Evolutionary conservation across 2,888 invertebrate species (phyloP).

Genomic region (Sicus ferrugineus): DNA sequence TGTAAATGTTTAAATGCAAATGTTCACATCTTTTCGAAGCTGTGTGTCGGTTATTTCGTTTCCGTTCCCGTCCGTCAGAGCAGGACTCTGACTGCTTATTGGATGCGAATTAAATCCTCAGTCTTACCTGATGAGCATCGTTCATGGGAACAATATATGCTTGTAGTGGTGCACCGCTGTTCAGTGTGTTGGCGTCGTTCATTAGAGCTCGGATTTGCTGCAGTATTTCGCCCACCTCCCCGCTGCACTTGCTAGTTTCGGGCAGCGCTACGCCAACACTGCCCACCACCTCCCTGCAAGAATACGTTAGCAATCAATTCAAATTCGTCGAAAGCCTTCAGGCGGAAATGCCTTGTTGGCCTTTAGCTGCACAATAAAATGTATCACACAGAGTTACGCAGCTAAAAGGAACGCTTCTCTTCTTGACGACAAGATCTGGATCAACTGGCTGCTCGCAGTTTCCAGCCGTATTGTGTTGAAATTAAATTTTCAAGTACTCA

Average conservation of each 20-base stretch:
- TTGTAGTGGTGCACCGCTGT: slow-evolving; percentile 67
- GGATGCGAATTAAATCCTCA: background rate
- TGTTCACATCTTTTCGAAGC: too few relatives aligned
- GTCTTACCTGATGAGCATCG: slow-evolving; percentile 80
- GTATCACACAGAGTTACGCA: too few relatives aligned
- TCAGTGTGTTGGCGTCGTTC: slow-evolving; percentile 67
- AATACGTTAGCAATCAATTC: background rate
- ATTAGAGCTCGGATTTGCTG: slow-evolving; percentile 69
- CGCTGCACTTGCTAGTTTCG: slow-evolving; percentile 33
- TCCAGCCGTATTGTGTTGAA: background rate
- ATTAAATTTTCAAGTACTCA: background rate
- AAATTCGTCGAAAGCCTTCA: background rate
- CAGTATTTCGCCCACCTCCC: slow-evolving; percentile 62
- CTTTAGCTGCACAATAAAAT: too few relatives aligned
- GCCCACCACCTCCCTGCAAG: background rate
- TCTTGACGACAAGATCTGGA: too few relatives aligned
- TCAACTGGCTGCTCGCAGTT: too few relatives aligned
- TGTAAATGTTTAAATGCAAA: too few relatives aligned
- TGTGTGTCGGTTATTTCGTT: too few relatives aligned
- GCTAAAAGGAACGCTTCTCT: too few relatives aligned
- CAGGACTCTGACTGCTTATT: too few relatives aligned
- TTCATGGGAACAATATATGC: slow-evolving; percentile 86
- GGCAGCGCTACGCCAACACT: background rate
- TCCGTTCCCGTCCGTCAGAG: too few relatives aligned
- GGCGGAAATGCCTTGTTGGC: background rate